phyloP scores from a whole-genome alignment of 2,797 vertebrate genomes.

The Danio jaintianensis region DNA sequence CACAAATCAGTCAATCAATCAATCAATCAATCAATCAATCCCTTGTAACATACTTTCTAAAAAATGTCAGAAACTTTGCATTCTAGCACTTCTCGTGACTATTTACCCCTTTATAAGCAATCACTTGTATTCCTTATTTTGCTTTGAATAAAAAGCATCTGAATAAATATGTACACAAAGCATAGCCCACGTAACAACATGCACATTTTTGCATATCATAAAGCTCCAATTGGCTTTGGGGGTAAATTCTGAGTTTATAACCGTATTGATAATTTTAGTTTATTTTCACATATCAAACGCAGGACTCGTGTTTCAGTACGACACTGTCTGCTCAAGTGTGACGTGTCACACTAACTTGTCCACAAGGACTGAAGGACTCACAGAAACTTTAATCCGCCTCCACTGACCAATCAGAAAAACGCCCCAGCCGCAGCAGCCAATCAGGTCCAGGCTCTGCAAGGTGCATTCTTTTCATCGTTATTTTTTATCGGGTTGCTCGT shows the following conservation, averaged over 20 bases:
- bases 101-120: too few relatives aligned
- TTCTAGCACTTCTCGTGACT: too few relatives aligned
- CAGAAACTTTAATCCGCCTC: accelerated
- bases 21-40: too few relatives aligned
- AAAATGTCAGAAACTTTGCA: too few relatives aligned
- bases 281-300: not conserved
- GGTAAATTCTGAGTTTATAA: not conserved
- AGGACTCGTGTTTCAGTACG: not conserved
- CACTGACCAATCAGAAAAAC: conserved; percentile 66
- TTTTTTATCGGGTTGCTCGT: not conserved
- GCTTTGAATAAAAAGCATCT: not conserved
- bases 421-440: conserved; percentile 63
- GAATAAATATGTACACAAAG: not conserved
- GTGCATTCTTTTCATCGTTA: conserved; percentile 49
- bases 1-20: too few relatives aligned
- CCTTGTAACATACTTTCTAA: too few relatives aligned
- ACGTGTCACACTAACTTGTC: conserved; percentile 70
- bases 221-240: not conserved
- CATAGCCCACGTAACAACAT: not conserved
- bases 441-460: conserved; percentile 58
- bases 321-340: not conserved
- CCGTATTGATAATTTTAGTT: not conserved
- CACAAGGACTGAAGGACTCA: not conserved
- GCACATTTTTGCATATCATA: not conserved
- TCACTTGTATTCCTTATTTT: too few relatives aligned